Evolutionary conservation across 2,113 vertebrate species (phyloP), one percentile per base, ranked within the genome.

Genomic region (Osmerus eperlanus): DNA sequence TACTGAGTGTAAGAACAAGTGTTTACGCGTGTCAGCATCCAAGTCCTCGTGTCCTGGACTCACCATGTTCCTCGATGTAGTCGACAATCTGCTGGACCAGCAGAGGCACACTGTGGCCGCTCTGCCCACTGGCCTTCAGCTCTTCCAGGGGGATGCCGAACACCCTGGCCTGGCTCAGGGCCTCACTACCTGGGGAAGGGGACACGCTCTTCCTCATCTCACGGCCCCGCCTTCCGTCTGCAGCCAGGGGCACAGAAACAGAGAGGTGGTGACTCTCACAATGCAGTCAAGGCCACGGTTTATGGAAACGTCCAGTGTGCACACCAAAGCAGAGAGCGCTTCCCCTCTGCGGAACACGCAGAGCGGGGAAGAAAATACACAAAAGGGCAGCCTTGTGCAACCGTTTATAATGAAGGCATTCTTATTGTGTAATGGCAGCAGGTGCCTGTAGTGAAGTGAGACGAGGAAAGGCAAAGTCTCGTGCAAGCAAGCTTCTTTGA

Each of bases 191-290:
- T 83, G 95, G 95, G 91, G 95, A 95, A 94, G 93, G 94, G 92
- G 95, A 96, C 92, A 94, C 94, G 88, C 96, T 97, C 95, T 98
- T 99, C 96, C 97, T 98, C 97, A 99, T 98, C 95, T 95, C 96
- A 96, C 95, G 94, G 92, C 94, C 94, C 94, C 94, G 94, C 84
- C 93, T 94, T 93, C 94, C 94, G 92, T 93, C 91, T 91, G 76
- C 6, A 72, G 16, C 19, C 1, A 65, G 14, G 66, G 29, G 16
- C 28, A 53, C 4, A 29, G 18, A 21, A 16, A 4, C 18, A 72
- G 13, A 63, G 70, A 71, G 70, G 11, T 14, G 7, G 21, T 25
- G 19, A 29, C 51, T 14, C 13, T n/a, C 23, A 19, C 13, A 32
- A 2, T 18, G 18, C 16, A 25, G 36, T 11, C 32, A 7, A 36